phyloP scores from a whole-genome alignment of 2,113 vertebrate species.

The Notiomystis cincta region DNA sequence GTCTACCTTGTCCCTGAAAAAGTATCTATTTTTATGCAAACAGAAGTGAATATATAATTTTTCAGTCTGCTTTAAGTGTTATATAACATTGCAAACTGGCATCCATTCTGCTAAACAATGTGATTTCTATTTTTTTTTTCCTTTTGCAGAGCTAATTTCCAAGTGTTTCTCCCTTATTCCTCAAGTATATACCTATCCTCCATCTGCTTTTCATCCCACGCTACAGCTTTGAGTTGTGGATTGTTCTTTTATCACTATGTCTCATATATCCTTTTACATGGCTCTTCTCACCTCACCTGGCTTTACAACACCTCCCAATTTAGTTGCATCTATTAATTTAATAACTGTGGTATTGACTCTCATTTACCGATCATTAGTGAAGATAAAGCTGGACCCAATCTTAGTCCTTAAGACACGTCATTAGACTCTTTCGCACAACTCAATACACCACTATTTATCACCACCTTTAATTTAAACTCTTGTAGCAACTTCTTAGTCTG shows the following conservation, averaged over 20 bases:
- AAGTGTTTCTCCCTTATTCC: neutral
- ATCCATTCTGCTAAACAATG: neutral
- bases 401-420: neutral
- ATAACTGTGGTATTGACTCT: constrained; percentile 45
- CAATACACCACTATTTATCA: constrained; percentile 7
- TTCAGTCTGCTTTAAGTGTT: neutral
- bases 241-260: neutral
- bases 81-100: neutral
- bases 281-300: neutral
- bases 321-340: constrained; percentile 38
- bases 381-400: neutral
- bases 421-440: neutral
- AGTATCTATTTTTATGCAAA: neutral
- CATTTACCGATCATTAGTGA: constrained; percentile 41
- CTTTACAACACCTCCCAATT: constrained; percentile 36
- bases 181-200: neutral
- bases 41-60: neutral
- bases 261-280: neutral
- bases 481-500: neutral
- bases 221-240: neutral
- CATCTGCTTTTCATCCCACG: neutral
- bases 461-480: constrained; percentile 45
- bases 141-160: neutral
- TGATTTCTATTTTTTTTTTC: neutral
- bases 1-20: neutral